Evolutionary conservation across 2,113 vertebrate genomes (phyloP).

Genomic region (Hirundichthys speculiger): DNA sequence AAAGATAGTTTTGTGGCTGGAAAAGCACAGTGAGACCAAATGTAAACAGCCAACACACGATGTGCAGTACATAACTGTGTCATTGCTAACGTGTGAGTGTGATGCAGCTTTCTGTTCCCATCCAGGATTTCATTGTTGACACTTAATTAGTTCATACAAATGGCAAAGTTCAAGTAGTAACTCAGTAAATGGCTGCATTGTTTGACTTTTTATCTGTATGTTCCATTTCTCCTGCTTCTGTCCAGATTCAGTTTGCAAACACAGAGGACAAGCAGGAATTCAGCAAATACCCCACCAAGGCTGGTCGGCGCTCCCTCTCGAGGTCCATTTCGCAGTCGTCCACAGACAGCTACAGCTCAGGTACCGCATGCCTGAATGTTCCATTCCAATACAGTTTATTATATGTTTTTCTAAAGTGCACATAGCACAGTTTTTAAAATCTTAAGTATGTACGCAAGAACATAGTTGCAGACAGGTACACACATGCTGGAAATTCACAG

Average conservation of each 20-base stretch:
- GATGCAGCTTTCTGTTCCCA: neutral
- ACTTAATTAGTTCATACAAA: neutral
- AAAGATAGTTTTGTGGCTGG: conserved; percentile 18
- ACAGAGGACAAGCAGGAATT: conserved; percentile 98
- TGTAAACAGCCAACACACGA: conserved; percentile 5
- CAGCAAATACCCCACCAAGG: conserved; percentile 96
- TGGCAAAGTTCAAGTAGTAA: neutral
- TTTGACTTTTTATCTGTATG: neutral
- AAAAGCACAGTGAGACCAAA: conserved; percentile 24
- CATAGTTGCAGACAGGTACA: neutral
- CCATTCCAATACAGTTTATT: neutral
- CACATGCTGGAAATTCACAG: neutral
- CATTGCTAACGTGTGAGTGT: too few relatives aligned
- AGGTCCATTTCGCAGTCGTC: conserved; percentile 98
- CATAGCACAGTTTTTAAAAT: too few relatives aligned
- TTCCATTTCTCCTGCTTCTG: neutral
- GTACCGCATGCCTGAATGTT: conserved; percentile 65
- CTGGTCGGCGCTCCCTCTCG: conserved; percentile 93
- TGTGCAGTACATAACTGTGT: too few relatives aligned
- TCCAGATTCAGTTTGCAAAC: conserved; percentile 96
- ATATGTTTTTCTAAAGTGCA: too few relatives aligned
- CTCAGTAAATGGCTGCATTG: neutral
- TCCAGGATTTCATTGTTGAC: neutral
- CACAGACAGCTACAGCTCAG: conserved; percentile 99
- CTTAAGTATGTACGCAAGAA: too few relatives aligned